Conservation (phyloP, 2,888 invertebrate genomes). For the Serripes groenlandicus region DNA sequence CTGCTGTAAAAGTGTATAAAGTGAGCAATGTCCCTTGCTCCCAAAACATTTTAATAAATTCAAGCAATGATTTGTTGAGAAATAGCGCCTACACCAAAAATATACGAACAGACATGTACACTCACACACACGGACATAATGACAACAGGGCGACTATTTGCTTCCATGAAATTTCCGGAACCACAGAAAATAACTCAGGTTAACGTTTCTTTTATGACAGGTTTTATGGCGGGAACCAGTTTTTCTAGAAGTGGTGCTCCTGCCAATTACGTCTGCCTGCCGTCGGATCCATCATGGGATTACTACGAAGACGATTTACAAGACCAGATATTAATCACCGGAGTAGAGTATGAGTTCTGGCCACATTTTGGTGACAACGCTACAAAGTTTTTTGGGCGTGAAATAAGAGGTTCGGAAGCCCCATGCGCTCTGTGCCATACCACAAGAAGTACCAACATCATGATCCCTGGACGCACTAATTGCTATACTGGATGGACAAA, state of each 20-base stretch:
- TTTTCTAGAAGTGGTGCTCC: background rate
- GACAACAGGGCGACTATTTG: background rate
- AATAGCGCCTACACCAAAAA: no score
- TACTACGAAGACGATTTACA: constrained; percentile 19
- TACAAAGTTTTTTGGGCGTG: constrained; percentile 31
- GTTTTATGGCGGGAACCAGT: constrained; percentile 36
- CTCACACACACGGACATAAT: background rate
- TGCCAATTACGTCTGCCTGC: constrained; percentile 34
- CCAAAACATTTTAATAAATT: no score
- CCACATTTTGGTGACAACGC: background rate
- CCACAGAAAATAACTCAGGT: background rate
- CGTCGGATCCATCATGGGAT: constrained; percentile 32
- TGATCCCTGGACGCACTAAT: constrained; percentile 43
- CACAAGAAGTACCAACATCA: constrained; percentile 20
- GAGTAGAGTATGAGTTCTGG: constrained; percentile 34
- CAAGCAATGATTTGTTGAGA: no score
- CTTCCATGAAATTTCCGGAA: background rate
- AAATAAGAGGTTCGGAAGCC: constrained; percentile 19
- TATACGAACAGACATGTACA: background rate
- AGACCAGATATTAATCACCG: constrained; percentile 19
- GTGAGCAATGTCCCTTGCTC: no score
- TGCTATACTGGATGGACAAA: constrained; percentile 43
- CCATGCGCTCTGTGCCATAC: constrained; percentile 40
- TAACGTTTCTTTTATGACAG: constrained; percentile 8
- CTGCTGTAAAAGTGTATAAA: no score